Base-by-base conservation (phyloP, 2,797 vertebrate species). In the Arrhamphus sclerolepis region DNA sequence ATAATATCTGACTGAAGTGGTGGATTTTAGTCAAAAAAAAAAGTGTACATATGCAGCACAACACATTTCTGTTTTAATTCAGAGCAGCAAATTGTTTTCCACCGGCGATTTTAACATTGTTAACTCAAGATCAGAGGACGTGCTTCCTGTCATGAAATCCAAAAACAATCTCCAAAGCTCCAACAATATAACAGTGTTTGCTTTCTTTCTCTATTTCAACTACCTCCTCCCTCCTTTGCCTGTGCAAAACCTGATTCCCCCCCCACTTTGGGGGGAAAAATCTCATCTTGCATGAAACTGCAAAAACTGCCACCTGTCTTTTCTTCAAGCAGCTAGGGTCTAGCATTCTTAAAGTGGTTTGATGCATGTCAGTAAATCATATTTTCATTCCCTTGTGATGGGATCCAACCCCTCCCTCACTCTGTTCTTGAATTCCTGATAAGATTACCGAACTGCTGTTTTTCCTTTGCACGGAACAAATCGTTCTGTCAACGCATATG, bases 281-380 rank as follows among this genome's bases (percentile, higher is more conserved):
- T 34, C 78, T 66, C 46, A 58, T 80, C 67, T 61, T 29, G 62
- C 57, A 78, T 14, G 13, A 68, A 83, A 41, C 61, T 70, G 77
- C 70, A 70, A 86, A 82, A 86, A 71, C 62, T 52, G 64, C 60
- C 74, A 81, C 82, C 86, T 85, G 80, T 74, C 56, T 2, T 62
- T 67, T 41, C 67, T 53, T 44, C 63, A 56, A 51, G 68, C 70
- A 39, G 53, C 54, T 18, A 8, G 46, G 47, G 24, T 16, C 3
- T 6, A 58, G 41, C 5, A 19, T 48, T 56, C 41, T 56, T 66
- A 8, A 43, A 34, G 58, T 44, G 43, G 63, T 39, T 66, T 3
- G 42, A 28, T 20, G 50, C 29, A 31, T 34, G 48, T 18, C 40
- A 74, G n/a, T 68, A 68, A 42, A 59, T 72, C 62, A 68, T 18